Base-by-base conservation (phyloP, 2,797 vertebrate species). In the Ispidina lecontei region DNA sequence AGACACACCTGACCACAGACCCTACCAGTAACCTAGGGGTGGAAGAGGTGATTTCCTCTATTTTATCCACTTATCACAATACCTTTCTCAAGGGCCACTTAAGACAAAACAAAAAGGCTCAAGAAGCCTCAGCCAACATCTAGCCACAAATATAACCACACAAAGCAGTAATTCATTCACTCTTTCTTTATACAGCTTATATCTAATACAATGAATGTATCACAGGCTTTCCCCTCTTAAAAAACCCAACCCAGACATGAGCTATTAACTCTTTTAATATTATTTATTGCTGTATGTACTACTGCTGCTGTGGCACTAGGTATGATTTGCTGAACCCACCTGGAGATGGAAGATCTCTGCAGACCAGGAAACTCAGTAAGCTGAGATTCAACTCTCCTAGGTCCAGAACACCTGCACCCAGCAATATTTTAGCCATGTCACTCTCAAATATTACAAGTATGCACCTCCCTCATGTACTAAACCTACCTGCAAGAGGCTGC, bases 311-410 rank as follows among this genome's bases (percentile, higher is more conserved):
- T 84, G 35, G 87, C 91, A 93, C 16, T n/a, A 81, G 5, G 3
- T 6, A n/a, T 8, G 77, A 90, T 91, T 86, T 88, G 77, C 85
- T 87, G 73, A 93, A 89, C 41, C 64, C 74, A 93, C 60, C 83
- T 88, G 89, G 74, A 46, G 63, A 11, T 56, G 0, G 29, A 52
- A 65, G 35, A 44, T 19, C 51, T 83, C 69, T 75, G 72, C 51
- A 80, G 54, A 68, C 7, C 43, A 91, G 23, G 64, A 86, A 85
- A 71, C 26, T 49, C 46, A 26, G 7, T 22, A 72, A 78, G 56
- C 51, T 29, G 28, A 33, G 65, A 72, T 21, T 15, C 67, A 59
- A 33, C 59, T 22, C 69, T 80, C 26, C 19, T 78, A 89, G 46
- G 65, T 62, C 63, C 72, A 52, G 7, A 85, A 62, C 83, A 92